phyloP scores from a whole-genome alignment of 2,888 invertebrate genomes.

The Scaptomyza parva region DNA sequence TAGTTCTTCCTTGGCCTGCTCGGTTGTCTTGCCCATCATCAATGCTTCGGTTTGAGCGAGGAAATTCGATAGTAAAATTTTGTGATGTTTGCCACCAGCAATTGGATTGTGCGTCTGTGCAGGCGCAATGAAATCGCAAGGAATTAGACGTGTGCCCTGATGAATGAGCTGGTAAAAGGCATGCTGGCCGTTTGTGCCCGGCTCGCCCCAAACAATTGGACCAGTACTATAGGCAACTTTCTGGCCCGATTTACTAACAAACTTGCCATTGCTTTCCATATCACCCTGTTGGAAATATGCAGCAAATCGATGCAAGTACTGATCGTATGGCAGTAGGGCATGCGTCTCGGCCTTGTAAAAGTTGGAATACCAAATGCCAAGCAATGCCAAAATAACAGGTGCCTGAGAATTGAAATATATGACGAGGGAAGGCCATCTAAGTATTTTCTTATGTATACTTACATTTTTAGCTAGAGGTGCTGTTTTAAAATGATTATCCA shows the following conservation, averaged over 20 bases:
- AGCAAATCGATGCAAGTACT: slow-evolving; percentile 98
- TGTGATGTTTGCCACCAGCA: slow-evolving; percentile 93
- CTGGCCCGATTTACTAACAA: slow-evolving; percentile 89
- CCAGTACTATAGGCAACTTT: slow-evolving; percentile 84
- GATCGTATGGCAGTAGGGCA: slow-evolving; percentile 98
- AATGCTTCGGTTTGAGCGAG: slow-evolving; percentile 99
- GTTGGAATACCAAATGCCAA: slow-evolving; percentile 97
- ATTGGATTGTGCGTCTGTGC: slow-evolving; percentile 96
- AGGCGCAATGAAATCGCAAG: slow-evolving; percentile 98
- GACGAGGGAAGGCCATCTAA: background rate
- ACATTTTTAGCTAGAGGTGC: slow-evolving; percentile 97
- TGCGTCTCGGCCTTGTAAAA: slow-evolving; percentile 98
- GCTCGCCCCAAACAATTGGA: slow-evolving; percentile 91
- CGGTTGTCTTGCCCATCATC: slow-evolving; percentile 90
- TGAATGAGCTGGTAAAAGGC: slow-evolving; percentile 99
- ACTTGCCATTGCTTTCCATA: slow-evolving; percentile 99
- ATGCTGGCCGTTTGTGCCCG: slow-evolving; percentile 99
- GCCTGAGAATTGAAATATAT: slow-evolving; percentile 87
- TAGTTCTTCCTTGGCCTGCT: slow-evolving; percentile 90
- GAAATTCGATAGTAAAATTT: slow-evolving; percentile 98
- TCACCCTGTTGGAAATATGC: slow-evolving; percentile 99
- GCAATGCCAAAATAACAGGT: slow-evolving; percentile 95
- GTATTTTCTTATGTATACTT: slow-evolving; percentile 47
- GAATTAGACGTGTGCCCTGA: slow-evolving; percentile 93
- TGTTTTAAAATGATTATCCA: slow-evolving; percentile 96